A percentile compares a stretch with the other conserved stretches of the same genome.
These are phyloP conservation scores for Orientallactaga bullata DNA, from an alignment of 2,113 vertebrate species.

Conservation along the genomic window DNA sequence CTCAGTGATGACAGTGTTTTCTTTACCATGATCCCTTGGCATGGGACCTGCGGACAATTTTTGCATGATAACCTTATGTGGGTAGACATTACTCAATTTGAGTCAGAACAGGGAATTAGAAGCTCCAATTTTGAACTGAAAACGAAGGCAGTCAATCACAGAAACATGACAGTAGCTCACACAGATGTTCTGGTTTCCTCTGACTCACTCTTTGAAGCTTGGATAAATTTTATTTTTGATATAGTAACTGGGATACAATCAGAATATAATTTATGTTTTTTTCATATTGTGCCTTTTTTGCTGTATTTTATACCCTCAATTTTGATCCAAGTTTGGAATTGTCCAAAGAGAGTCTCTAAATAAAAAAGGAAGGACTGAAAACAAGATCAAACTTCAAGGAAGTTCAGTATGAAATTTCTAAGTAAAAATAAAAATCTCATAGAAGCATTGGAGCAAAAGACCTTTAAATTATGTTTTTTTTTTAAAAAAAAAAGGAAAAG, in stretches of 20 bases:
- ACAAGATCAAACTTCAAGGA: constrained; percentile 18
- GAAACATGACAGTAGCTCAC: constrained; percentile 45
- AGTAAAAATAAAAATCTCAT: constrained; percentile 46
- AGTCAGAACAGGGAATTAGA: constrained; percentile 52
- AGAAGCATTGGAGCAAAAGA: background rate
- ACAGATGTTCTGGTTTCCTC: constrained; percentile 65
- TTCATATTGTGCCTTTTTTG: constrained; percentile 20
- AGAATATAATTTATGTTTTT: constrained; percentile 59
- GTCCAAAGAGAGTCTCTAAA: background rate
- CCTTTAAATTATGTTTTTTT: too few relatives aligned
- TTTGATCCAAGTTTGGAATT: constrained; percentile 41
- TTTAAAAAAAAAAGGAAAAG: background rate
- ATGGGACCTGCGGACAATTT: constrained; percentile 32
- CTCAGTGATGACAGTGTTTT: background rate
- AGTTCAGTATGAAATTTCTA: constrained; percentile 38
- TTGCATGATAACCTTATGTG: constrained; percentile 37
- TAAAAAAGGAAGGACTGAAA: background rate
- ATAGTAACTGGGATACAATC: constrained; percentile 60
- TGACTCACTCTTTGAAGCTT: constrained; percentile 71
- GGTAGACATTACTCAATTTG: constrained; percentile 68
- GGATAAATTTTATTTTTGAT: constrained; percentile 71
- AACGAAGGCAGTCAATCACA: constrained; percentile 68
- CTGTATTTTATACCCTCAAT: constrained; percentile 26
- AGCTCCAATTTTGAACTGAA: constrained; percentile 54
- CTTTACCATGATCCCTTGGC: background rate